phyloP scores from a whole-genome alignment of 1,140 invertebrate species.

The Eurosta solidaginis region DNA sequence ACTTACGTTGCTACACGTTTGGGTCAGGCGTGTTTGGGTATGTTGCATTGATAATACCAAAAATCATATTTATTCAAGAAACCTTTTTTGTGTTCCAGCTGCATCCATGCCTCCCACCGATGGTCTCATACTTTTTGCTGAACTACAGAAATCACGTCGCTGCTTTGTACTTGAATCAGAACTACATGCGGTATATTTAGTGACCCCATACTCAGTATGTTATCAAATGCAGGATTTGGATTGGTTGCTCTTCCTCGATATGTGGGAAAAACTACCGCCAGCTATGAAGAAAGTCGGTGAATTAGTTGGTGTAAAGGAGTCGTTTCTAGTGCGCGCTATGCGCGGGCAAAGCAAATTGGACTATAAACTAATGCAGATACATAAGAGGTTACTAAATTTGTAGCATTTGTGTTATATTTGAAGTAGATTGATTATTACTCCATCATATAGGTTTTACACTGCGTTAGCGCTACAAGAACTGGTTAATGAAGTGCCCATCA shows the following conservation, averaged over 20 bases:
- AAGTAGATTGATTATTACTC: neutral
- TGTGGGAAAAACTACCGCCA: slow-evolving; percentile 83
- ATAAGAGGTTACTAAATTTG: slow-evolving; percentile 60
- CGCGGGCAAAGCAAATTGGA: slow-evolving; percentile 68
- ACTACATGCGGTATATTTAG: slow-evolving; percentile 92
- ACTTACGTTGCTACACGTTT: slow-evolving; percentile 81
- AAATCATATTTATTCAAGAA: neutral
- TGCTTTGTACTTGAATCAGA: slow-evolving; percentile 94
- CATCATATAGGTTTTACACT: slow-evolving; percentile 80
- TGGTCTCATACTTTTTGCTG: slow-evolving; percentile 83
- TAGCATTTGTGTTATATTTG: neutral
- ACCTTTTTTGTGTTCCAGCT: slow-evolving; percentile 59
- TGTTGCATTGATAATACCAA: neutral
- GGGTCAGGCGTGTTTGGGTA: slow-evolving; percentile 82
- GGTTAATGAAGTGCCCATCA: slow-evolving; percentile 86
- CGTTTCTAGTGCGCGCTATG: slow-evolving; percentile 82
- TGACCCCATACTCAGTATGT: slow-evolving; percentile 83
- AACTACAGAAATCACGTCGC: slow-evolving; percentile 86
- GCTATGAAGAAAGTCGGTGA: slow-evolving; percentile 85
- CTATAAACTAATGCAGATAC: slow-evolving; percentile 62
- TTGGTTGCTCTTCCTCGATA: slow-evolving; percentile 83
- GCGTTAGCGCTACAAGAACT: slow-evolving; percentile 90
- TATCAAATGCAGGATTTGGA: slow-evolving; percentile 80
- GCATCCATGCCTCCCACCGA: slow-evolving; percentile 93
- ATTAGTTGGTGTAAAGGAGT: slow-evolving; percentile 88